Conservation (phyloP, 2,797 vertebrate species). For the Karalla daura region DNA sequence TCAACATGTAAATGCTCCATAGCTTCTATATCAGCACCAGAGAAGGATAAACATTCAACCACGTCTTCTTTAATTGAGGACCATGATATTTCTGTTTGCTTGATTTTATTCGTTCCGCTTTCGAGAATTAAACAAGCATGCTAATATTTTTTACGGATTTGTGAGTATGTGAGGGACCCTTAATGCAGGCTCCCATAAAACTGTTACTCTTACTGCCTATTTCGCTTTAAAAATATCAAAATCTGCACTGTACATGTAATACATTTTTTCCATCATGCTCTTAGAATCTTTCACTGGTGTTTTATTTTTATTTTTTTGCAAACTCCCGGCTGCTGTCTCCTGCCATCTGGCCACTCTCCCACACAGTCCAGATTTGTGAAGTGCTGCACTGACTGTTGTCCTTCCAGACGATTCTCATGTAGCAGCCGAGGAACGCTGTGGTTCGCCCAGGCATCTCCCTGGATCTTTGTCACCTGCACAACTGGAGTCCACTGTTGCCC, state of each 20-base stretch:
- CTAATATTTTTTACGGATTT: too few species aligned
- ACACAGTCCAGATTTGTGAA: constrained; percentile 75
- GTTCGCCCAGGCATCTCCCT: constrained; percentile 41
- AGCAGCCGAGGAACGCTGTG: constrained; percentile 42
- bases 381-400: constrained; percentile 60
- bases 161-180: neutral
- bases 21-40: too few species aligned
- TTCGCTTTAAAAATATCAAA: constrained; percentile 12
- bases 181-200: constrained; percentile 2
- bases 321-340: constrained; percentile 62
- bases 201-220: neutral
- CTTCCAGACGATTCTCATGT: constrained; percentile 51
- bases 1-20: too few species aligned
- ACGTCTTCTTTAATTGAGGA: too few species aligned
- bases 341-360: constrained; percentile 75
- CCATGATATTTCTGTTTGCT: too few species aligned
- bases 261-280: constrained; percentile 48
- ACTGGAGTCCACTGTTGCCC: neutral
- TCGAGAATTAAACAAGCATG: too few species aligned
- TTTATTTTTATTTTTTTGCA: constrained; percentile 62
- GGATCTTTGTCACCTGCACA: constrained; percentile 38
- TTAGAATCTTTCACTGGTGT: constrained; percentile 50
- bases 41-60: too few species aligned
- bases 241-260: constrained; percentile 28
- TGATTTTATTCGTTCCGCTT: too few species aligned